A percentile compares a stretch with the other conserved stretches of the same genome.
These are phyloP conservation scores for Calidris pugnax DNA, from an alignment of 2,113 vertebrate species.

Conservation along the genomic window DNA sequence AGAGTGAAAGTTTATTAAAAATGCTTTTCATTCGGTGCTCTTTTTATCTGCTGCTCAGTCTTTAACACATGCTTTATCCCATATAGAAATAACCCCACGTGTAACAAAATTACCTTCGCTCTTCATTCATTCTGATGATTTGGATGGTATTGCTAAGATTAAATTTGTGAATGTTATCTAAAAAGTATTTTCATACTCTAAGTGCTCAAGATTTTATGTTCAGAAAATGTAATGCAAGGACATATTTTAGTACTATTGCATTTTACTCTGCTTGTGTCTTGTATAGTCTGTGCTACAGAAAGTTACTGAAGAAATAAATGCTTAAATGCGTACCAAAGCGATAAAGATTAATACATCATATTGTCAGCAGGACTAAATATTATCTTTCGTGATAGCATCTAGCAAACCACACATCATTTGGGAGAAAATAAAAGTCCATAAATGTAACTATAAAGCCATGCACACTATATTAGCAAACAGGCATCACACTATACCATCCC, in stretches of 20 bases:
- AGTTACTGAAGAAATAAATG: not conserved
- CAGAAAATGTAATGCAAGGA: not conserved
- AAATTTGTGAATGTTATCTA: not conserved
- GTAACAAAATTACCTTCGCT: not conserved
- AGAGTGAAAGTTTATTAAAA: not conserved
- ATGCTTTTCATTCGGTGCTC: not conserved
- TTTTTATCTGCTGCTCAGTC: not conserved
- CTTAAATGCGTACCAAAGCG: not conserved
- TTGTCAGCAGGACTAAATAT: not conserved
- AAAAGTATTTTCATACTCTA: not conserved
- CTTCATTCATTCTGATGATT: not conserved
- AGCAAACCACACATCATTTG: not conserved
- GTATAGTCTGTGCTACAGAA: not conserved
- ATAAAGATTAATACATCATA: not conserved
- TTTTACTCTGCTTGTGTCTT: not conserved
- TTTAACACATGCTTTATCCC: not conserved
- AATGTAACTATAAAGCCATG: not conserved
- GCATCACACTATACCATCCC: accelerated
- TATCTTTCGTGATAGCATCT: not conserved
- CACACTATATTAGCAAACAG: not conserved
- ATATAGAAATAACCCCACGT: not conserved
- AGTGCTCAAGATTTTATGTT: not conserved
- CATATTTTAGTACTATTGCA: not conserved
- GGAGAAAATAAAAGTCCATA: not conserved
- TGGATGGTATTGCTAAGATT: not conserved